Base-by-base conservation (phyloP, 2,888 invertebrate species). In the Trissolcus brochymenae region DNA sequence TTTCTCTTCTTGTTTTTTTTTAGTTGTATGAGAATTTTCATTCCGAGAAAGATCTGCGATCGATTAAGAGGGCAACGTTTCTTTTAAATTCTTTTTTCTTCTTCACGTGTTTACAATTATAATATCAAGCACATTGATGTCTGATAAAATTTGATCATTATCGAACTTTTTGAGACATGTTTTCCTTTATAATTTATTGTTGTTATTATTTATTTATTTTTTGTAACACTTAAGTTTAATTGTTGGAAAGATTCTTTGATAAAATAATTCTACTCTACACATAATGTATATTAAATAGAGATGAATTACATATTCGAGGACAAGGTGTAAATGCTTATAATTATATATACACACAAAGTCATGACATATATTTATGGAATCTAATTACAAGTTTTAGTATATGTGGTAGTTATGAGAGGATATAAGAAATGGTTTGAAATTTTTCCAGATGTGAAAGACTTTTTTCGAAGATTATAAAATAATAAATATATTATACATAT, bases 381-480 rank as follows among this genome's bases (percentile, higher is more conserved):
- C 51, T 54, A 72, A 77, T 72, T 75, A 65, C 25, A 74, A 79
- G 29, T 71, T 76, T 73, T 65, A 71, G 76, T 57, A 61, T 73
- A 61, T 72, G 62, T 77, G 67, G 75, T 77, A 77, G 74, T 65
- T 61, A 77, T 43, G 59, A 70, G 53, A 74, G 64, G 56, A 55
- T 57, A 67, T 40, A 71, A 53, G 46, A 46, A 7, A 55, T 61
- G 57, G 46, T 79, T 85, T 85, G 84, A 85, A 85, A 85, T 82
- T 82, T 83, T 84, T 6, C 29, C 29, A 29, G 6, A 83, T 83
- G 17, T 81, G 80, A 81, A 81, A 82, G 80, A 83, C 82, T 83
- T 81, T 49, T 70, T 56, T 16, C 80, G 81, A 80, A 81, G 74
- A 80, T 80, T 80, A 82, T 83, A 4, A 29, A 29, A 7, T 29